Conservation (phyloP, 2,113 vertebrate species). For the Clarias magur region DNA sequence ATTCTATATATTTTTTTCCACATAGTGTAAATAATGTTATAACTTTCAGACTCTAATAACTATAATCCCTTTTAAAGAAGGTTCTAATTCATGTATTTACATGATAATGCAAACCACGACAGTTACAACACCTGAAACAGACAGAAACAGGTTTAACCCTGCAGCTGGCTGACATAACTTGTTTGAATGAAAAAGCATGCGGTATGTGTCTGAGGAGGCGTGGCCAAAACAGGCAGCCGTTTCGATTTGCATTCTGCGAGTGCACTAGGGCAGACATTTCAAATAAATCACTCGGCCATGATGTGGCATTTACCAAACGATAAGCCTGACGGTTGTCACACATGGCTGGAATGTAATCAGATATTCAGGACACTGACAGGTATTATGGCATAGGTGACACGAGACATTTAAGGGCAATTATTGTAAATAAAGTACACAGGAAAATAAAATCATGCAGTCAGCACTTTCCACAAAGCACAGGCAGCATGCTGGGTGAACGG, state of each 20-base stretch:
- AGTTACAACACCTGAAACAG: slow-evolving; percentile 2
- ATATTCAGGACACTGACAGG: not conserved
- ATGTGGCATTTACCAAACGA: slow-evolving; percentile 57
- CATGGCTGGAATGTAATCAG: slow-evolving; percentile 61
- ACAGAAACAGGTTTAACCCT: slow-evolving; percentile 1
- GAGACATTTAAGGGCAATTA: slow-evolving; percentile 17
- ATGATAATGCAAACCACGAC: slow-evolving; percentile 28
- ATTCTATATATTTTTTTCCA: not conserved
- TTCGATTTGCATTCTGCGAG: slow-evolving; percentile 36
- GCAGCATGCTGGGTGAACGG: not conserved
- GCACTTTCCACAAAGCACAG: not conserved
- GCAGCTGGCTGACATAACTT: slow-evolving; percentile 18
- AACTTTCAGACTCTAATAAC: not conserved
- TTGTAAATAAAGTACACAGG: slow-evolving; percentile 28
- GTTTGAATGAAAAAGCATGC: slow-evolving; percentile 62
- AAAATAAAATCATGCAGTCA: slow-evolving; percentile 1
- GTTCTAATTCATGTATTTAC: slow-evolving; percentile 9
- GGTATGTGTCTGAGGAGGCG: slow-evolving; percentile 53
- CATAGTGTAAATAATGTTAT: not conserved
- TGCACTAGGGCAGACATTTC: not conserved
- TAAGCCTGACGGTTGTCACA: slow-evolving; percentile 60
- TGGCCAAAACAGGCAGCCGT: slow-evolving; percentile 41
- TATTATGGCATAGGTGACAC: not conserved
- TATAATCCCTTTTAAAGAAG: slow-evolving; percentile 29
- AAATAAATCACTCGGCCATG: slow-evolving; percentile 54